Percentiles rank a stretch among this genome's conserved stretches.
Conservation (phyloP, 2,888 invertebrate species). For the Andrena chrysosceles region DNA sequence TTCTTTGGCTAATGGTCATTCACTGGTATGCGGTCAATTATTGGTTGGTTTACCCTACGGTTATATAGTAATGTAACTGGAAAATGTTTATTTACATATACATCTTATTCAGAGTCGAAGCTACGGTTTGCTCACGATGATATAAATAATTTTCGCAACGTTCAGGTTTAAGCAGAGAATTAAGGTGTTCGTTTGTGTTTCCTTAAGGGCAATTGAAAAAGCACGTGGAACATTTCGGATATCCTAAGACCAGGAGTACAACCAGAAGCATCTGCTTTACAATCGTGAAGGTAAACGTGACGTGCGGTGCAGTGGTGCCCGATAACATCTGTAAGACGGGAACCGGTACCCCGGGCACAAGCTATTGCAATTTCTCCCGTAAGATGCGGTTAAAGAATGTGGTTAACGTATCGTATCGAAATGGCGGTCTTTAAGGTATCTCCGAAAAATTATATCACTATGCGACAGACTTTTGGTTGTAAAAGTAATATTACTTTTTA, state of each 20-base stretch:
- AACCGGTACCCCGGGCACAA: constrained; percentile 73
- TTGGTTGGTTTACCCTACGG: too few species aligned
- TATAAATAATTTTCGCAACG: too few species aligned
- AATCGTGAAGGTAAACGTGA: constrained; percentile 66
- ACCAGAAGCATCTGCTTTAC: constrained; percentile 66
- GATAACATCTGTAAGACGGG: constrained; percentile 75
- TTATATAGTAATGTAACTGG: too few species aligned
- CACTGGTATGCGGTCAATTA: too few species aligned
- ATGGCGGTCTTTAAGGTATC: constrained; percentile 34
- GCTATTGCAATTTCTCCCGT: constrained; percentile 40
- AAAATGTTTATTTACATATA: too few species aligned
- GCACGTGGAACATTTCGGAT: constrained; percentile 17
- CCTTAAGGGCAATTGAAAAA: not conserved
- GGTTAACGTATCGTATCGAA: constrained; percentile 41
- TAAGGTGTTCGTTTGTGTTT: not conserved
- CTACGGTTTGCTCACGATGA: too few species aligned
- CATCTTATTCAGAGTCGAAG: too few species aligned
- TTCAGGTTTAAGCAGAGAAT: not conserved
- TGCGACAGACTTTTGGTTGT: constrained; percentile 21
- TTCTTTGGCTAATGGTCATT: too few species aligned
- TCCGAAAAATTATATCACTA: constrained; percentile 35
- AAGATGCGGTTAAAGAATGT: constrained; percentile 36
- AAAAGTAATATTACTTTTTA: constrained; percentile 2
- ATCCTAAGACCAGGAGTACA: constrained; percentile 41
- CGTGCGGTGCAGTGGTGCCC: constrained; percentile 57